These are phyloP conservation scores for Tineola bisselliella DNA, from an alignment of 2,888 invertebrate species.

Conservation along the genomic window DNA sequence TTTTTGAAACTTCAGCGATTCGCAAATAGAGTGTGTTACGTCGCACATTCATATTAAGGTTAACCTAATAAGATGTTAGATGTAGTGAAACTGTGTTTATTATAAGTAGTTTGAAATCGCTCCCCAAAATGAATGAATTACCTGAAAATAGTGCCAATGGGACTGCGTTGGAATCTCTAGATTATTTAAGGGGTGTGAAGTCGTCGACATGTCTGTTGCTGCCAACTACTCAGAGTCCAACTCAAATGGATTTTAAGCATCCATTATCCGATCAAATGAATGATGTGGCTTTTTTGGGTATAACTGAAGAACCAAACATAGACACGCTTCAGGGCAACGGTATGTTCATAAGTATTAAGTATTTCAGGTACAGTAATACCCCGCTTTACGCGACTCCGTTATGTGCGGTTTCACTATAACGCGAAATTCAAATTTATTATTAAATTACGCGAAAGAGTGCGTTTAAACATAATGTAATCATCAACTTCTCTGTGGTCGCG, in stretches of 20 bases:
- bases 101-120: not conserved
- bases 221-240: slow-evolving; percentile 68
- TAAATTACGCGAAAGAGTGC: no score
- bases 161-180: slow-evolving; percentile 43
- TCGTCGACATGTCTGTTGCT: slow-evolving; percentile 74
- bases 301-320: slow-evolving; percentile 42
- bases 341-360: slow-evolving; percentile 21
- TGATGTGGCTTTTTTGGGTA: slow-evolving; percentile 50
- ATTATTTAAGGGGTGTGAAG: slow-evolving; percentile 68
- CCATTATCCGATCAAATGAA: slow-evolving; percentile 65
- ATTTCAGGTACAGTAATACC: no score
- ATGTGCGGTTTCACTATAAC: no score
- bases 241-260: slow-evolving; percentile 68
- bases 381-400: no score
- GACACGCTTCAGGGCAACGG: slow-evolving; percentile 42
- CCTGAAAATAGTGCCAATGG: slow-evolving; percentile 35
- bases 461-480: no score
- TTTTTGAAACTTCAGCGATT: no score
- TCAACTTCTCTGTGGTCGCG: no score
- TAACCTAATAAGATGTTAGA: not conserved
- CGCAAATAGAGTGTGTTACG: no score
- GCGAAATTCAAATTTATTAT: no score
- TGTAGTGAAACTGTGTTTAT: not conserved
- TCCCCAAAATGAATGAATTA: slow-evolving; percentile 38
- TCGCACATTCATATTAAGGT: not conserved